phyloP scores from a whole-genome alignment of 2,888 invertebrate species.

The Limulus polyphemus region DNA sequence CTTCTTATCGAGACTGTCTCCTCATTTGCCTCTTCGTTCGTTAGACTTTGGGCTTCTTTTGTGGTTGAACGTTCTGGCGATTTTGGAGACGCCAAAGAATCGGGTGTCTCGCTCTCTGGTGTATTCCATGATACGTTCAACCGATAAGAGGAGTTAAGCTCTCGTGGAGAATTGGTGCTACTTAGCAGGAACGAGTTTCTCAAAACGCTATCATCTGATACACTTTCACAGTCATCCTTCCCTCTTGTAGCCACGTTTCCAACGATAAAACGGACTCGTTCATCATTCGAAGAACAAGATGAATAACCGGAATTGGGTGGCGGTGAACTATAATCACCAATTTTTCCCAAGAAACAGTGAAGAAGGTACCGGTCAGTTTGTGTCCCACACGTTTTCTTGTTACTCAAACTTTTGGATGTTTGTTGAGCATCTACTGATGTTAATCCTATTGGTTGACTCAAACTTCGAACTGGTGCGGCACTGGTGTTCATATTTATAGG shows the following conservation, averaged over 20 bases:
- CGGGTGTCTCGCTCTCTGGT: too few species aligned
- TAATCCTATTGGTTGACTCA: conserved; percentile 16
- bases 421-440: neutral
- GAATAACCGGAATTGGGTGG: conserved; percentile 24
- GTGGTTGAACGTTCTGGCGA: too few species aligned
- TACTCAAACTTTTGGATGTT: neutral
- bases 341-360: conserved; percentile 19
- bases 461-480: conserved; percentile 12
- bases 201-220: conserved; percentile 18
- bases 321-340: conserved; percentile 17
- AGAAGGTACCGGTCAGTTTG: conserved; percentile 25
- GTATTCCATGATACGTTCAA: too few species aligned
- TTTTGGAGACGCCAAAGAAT: too few species aligned
- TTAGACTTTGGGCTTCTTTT: too few species aligned
- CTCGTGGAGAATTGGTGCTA: too few species aligned
- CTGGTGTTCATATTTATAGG: conserved; percentile 1
- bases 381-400: conserved; percentile 11
- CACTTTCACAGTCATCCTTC: conserved; percentile 15
- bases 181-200: conserved; percentile 7
- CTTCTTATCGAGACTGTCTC: too few species aligned
- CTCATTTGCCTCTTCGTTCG: too few species aligned
- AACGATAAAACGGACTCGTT: conserved; percentile 20
- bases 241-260: conserved; percentile 6
- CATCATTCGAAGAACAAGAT: conserved; percentile 22
- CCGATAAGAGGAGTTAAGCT: too few species aligned